Percentiles rank a stretch among this genome's conserved stretches.
Evolutionary conservation across 2,113 vertebrate genomes (phyloP).

Genomic region (Siniperca chuatsi): DNA sequence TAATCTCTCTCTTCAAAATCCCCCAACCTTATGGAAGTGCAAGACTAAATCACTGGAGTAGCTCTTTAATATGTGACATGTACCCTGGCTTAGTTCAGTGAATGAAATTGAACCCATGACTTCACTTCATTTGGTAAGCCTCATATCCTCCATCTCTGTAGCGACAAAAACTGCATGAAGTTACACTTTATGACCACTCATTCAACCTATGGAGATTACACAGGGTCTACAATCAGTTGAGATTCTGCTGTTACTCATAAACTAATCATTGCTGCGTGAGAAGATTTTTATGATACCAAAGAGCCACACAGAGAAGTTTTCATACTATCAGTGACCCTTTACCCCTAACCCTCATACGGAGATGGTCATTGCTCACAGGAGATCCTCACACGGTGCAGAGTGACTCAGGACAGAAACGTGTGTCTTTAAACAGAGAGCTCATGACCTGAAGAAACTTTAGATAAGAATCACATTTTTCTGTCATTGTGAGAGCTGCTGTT

Average conservation of each 20-base stretch:
- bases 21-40: not conserved
- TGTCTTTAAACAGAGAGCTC: conserved; percentile 18
- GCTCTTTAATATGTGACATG: conserved; percentile 6
- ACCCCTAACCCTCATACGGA: not conserved
- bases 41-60: not conserved
- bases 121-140: not conserved
- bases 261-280: conserved; percentile 1
- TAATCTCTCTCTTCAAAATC: not conserved
- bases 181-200: not conserved
- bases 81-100: not conserved
- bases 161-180: not conserved
- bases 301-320: not conserved
- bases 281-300: conserved; percentile 4
- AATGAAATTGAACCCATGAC: conserved; percentile 1
- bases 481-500: conserved; percentile 36
- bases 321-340: not conserved
- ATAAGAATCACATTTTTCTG: conserved; percentile 39
- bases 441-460: conserved; percentile 35
- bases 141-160: not conserved
- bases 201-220: not conserved
- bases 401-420: conserved; percentile 35
- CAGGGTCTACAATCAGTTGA: not conserved
- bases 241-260: conserved; percentile 24
- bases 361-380: conserved; percentile 1
- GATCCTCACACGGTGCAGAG: conserved; percentile 8